Conservation (phyloP, 2,113 vertebrate genomes). For the Malurus melanocephalus region DNA sequence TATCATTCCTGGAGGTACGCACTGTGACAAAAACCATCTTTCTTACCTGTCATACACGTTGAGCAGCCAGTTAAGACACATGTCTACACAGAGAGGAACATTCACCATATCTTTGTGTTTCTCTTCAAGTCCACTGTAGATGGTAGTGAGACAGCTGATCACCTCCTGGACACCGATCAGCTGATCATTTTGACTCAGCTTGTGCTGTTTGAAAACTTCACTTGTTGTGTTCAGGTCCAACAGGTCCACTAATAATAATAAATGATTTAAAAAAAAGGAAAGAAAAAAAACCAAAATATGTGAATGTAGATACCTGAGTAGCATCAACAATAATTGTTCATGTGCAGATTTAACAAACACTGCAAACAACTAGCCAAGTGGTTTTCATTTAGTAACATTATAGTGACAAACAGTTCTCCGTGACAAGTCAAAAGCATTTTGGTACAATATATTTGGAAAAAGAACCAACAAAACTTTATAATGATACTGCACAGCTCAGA, state of each 20-base stretch:
- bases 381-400: not conserved
- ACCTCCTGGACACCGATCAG: conserved; percentile 89
- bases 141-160: conserved; percentile 90
- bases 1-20: not conserved
- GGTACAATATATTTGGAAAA: not conserved
- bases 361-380: not conserved
- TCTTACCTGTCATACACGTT: conserved; percentile 97
- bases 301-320: not conserved
- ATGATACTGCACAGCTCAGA: not conserved
- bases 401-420: not conserved
- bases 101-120: conserved; percentile 93
- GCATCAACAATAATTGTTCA: not conserved
- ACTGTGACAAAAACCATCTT: not conserved
- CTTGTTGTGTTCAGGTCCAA: conserved; percentile 90
- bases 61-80: conserved; percentile 98
- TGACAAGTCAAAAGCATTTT: not conserved
- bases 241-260: conserved; percentile 83
- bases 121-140: conserved; percentile 92
- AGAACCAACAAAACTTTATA: too few relatives aligned
- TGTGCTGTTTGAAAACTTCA: conserved; percentile 89
- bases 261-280: not conserved
- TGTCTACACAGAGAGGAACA: conserved; percentile 93
- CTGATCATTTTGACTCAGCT: conserved; percentile 86
- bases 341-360: not conserved
- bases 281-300: not conserved